Percentiles rank a stretch among this genome's conserved stretches.
Evolutionary conservation across 2,888 invertebrate genomes (phyloP).

Genomic region (Zaprionus bogoriensis): DNA sequence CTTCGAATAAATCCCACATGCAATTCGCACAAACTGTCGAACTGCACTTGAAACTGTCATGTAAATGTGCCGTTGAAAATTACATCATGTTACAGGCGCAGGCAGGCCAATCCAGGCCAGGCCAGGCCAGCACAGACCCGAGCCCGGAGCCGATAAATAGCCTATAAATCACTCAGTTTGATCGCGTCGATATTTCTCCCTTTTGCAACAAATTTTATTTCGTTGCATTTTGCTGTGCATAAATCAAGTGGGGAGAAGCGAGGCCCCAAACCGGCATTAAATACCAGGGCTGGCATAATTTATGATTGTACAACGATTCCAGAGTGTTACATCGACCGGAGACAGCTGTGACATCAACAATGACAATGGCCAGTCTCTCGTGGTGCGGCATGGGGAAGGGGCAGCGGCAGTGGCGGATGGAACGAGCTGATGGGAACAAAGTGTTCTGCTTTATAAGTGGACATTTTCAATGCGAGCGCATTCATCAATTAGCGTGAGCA

Average conservation of each 20-base stretch:
- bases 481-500: background rate
- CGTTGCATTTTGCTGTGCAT: constrained; percentile 60
- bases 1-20: background rate
- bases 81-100: constrained; percentile 50
- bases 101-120: background rate
- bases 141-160: constrained; percentile 56
- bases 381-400: no score
- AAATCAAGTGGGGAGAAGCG: constrained; percentile 49
- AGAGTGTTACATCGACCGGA: constrained; percentile 46
- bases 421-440: background rate
- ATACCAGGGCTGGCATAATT: constrained; percentile 61
- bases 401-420: constrained; percentile 2
- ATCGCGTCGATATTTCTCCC: constrained; percentile 67
- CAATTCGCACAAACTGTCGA: constrained; percentile 6
- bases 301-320: constrained; percentile 52
- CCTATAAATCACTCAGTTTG: constrained; percentile 70
- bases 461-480: constrained; percentile 5
- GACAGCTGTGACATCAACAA: constrained; percentile 66
- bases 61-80: constrained; percentile 51
- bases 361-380: constrained; percentile 45
- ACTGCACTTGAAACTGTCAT: constrained; percentile 39
- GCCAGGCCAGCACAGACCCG: background rate
- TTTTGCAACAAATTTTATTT: constrained; percentile 65
- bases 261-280: constrained; percentile 53
- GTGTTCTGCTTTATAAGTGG: constrained; percentile 19